Percentiles rank a stretch among this genome's conserved stretches.
These are phyloP conservation scores for Excalfactoria chinensis DNA, from an alignment of 2,113 vertebrate genomes.

Conservation along the genomic window DNA sequence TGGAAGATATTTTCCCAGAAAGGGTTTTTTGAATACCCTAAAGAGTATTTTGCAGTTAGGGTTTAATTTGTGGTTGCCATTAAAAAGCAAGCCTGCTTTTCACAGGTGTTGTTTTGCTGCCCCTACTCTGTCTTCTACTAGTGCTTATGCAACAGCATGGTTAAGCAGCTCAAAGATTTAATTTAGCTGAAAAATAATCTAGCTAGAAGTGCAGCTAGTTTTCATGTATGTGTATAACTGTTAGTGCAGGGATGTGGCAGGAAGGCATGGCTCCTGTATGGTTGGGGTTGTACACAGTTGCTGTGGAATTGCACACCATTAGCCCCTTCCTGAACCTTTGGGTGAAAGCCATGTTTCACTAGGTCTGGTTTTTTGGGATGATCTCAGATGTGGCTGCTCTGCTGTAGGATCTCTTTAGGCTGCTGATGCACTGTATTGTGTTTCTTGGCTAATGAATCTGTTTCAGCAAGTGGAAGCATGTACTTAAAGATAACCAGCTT, in stretches of 20 bases:
- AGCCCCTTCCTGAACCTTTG: neutral
- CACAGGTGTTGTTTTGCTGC: neutral
- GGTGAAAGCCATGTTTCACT: neutral
- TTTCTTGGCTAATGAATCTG: neutral
- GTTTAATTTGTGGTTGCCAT: neutral
- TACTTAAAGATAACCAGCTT: neutral
- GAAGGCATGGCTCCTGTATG: neutral
- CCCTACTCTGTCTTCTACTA: neutral
- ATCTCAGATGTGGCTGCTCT: neutral
- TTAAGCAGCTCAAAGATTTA: neutral
- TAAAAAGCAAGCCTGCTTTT: neutral
- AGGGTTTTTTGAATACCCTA: neutral
- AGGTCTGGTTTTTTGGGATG: neutral
- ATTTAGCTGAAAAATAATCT: neutral
- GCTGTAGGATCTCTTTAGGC: neutral
- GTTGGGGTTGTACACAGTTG: neutral
- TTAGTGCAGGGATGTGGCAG: neutral
- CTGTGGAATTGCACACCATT: neutral
- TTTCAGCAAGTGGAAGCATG: neutral
- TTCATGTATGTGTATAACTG: neutral
- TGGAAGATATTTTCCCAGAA: neutral
- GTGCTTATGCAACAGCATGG: neutral
- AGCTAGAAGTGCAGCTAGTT: neutral
- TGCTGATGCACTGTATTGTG: neutral
- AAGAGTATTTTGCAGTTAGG: neutral